Evolutionary conservation across 92 coral and sea anemone genomes (phyloP).

Genomic region (Epizoanthus scotinus): DNA sequence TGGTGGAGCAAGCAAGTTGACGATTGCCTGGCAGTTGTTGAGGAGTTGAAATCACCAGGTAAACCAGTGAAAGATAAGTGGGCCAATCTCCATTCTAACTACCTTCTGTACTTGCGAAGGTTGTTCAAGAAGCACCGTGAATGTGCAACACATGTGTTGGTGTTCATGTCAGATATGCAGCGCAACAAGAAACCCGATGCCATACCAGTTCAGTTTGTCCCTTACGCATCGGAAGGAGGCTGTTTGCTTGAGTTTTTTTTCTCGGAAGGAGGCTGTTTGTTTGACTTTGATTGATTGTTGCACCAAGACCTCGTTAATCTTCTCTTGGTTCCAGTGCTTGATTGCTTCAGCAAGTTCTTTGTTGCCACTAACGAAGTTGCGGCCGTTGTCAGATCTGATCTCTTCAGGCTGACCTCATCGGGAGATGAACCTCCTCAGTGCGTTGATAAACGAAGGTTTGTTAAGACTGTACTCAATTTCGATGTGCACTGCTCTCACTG

Average conservation of each 20-base stretch:
- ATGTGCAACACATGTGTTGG: slow-evolving; percentile 48
- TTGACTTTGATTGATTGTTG: slow-evolving; percentile 53
- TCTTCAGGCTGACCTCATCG: slow-evolving; percentile 56
- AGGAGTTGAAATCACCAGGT: background rate
- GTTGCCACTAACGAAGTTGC: slow-evolving; percentile 58
- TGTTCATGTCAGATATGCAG: slow-evolving; percentile 46
- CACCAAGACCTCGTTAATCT: slow-evolving; percentile 47
- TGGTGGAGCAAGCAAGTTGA: slow-evolving; percentile 17
- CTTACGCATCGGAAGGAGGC: slow-evolving; percentile 24
- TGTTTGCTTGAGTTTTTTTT: too few species aligned
- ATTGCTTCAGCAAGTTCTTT: slow-evolving; percentile 47
- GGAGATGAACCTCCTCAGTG: slow-evolving; percentile 50
- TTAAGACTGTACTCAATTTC: too few species aligned
- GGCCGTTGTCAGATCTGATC: slow-evolving; percentile 61
- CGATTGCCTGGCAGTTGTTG: background rate
- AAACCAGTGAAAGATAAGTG: background rate
- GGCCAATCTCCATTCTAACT: slow-evolving; percentile 3
- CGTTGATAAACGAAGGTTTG: slow-evolving; percentile 62
- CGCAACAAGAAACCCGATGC: slow-evolving; percentile 48
- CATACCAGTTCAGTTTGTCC: slow-evolving; percentile 44
- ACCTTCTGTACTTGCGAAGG: slow-evolving; percentile 31
- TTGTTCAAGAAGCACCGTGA: slow-evolving; percentile 38
- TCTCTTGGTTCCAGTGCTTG: slow-evolving; percentile 32
- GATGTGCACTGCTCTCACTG: slow-evolving; percentile 53
- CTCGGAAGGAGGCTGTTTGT: too few species aligned